These are phyloP conservation scores for Cynopterus brachyotis DNA, from an alignment of 2,113 vertebrate species.

Conservation along the genomic window DNA sequence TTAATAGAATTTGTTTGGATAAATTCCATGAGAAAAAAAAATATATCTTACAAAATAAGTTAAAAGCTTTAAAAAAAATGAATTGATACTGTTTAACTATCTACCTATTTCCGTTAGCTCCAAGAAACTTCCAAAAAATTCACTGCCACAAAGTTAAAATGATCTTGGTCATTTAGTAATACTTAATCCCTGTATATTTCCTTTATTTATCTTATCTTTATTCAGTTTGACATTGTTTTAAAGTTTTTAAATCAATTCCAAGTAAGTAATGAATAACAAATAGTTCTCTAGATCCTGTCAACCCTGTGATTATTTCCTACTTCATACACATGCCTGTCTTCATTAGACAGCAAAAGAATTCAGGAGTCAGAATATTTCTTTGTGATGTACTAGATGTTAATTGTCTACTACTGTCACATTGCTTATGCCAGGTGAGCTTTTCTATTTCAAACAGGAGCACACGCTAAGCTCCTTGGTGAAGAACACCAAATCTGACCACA, in stretches of 20 bases:
- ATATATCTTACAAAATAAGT: not conserved
- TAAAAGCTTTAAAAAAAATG: not conserved
- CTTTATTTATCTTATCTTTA: not conserved
- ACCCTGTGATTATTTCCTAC: not conserved
- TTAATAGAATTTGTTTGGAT: not conserved
- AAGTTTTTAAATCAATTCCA: not conserved
- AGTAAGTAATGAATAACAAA: not conserved
- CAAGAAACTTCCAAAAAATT: conserved; percentile 11
- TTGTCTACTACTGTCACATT: not conserved
- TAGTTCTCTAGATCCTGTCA: not conserved
- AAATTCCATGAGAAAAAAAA: not conserved
- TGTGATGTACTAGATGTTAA: conserved; percentile 28
- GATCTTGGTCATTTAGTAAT: not conserved
- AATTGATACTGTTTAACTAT: not conserved
- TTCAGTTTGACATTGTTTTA: conserved; percentile 14
- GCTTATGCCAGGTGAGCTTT: not conserved
- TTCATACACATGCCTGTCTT: not conserved
- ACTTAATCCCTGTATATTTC: not conserved
- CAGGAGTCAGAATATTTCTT: conserved; percentile 57
- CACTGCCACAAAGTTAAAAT: not conserved
- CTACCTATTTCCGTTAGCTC: conserved; percentile 10
- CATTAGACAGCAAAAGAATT: not conserved
- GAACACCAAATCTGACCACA: not conserved
- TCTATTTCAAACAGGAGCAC: not conserved
- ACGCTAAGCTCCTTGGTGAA: not conserved